Conservation (phyloP, 23 tunicate species). For the Oikopleura albicans region DNA sequence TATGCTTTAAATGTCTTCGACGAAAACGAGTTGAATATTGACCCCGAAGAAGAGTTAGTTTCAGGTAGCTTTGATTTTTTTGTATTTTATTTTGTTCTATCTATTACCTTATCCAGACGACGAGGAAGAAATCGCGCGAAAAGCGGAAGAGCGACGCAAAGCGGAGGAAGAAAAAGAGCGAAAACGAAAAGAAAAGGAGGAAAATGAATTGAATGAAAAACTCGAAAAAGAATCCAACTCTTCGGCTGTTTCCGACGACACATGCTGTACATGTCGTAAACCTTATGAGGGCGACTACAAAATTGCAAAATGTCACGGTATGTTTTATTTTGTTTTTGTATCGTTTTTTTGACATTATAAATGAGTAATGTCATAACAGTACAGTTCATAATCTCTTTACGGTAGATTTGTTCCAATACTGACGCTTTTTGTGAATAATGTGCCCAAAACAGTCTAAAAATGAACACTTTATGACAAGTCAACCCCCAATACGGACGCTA, state of each 20-base stretch:
- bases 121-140: neutral
- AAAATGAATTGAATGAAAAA: neutral
- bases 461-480: too few species aligned
- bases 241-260: neutral
- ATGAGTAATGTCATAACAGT: too few species aligned
- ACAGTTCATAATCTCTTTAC: too few species aligned
- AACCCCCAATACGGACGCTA: too few species aligned
- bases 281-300: neutral
- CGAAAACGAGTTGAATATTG: neutral
- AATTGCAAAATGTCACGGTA: neutral
- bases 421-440: too few species aligned
- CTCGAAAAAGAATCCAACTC: neutral
- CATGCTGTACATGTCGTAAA: neutral
- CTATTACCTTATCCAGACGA: neutral
- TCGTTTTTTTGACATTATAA: too few species aligned
- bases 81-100: too few species aligned
- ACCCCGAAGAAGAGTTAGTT: neutral
- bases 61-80: neutral
- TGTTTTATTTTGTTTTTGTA: too few species aligned
- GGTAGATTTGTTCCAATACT: neutral
- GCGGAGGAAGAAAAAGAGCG: neutral
- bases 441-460: too few species aligned
- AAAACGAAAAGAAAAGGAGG: neutral
- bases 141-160: neutral
- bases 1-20: neutral